These are phyloP conservation scores for Danio choprae DNA, from an alignment of 2,797 vertebrate genomes.

Conservation along the genomic window DNA sequence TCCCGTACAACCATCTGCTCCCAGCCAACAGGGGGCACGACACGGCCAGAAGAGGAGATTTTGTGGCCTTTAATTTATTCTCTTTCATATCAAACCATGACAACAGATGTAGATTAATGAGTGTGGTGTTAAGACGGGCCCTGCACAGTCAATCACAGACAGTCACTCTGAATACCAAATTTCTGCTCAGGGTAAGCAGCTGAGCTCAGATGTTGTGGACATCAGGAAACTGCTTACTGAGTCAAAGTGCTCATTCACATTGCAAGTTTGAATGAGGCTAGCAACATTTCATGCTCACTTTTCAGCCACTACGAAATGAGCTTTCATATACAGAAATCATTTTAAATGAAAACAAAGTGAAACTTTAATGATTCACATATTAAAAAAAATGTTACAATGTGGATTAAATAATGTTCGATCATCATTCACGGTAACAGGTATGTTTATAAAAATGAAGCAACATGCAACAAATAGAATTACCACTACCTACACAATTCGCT, in stretches of 20 bases:
- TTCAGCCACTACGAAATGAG: too few relatives aligned
- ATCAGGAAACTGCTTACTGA: not conserved
- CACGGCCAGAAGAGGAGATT: conserved; percentile 44
- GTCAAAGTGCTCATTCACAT: not conserved
- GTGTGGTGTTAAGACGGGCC: conserved; percentile 22
- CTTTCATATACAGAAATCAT: too few relatives aligned
- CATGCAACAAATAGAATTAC: too few relatives aligned
- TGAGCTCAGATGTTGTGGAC: conserved; percentile 5
- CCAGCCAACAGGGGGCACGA: conserved; percentile 44
- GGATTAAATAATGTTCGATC: too few relatives aligned
- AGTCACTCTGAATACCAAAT: conserved; percentile 27
- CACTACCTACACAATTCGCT: too few relatives aligned
- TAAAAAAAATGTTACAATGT: too few relatives aligned
- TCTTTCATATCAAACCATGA: conserved; percentile 41
- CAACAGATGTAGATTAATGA: conserved; percentile 52
- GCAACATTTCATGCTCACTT: not conserved
- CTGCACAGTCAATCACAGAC: conserved; percentile 28
- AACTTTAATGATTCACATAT: too few relatives aligned
- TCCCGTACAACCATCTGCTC: conserved; percentile 52
- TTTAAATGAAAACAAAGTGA: too few relatives aligned
- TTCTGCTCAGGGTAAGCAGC: not conserved
- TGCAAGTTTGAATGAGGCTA: not conserved
- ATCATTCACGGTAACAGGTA: too few relatives aligned
- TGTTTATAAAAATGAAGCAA: too few relatives aligned
- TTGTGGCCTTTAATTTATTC: conserved; percentile 39